Evolutionary conservation across 1,140 invertebrate genomes (phyloP).

Genomic region (Papilio helenus): DNA sequence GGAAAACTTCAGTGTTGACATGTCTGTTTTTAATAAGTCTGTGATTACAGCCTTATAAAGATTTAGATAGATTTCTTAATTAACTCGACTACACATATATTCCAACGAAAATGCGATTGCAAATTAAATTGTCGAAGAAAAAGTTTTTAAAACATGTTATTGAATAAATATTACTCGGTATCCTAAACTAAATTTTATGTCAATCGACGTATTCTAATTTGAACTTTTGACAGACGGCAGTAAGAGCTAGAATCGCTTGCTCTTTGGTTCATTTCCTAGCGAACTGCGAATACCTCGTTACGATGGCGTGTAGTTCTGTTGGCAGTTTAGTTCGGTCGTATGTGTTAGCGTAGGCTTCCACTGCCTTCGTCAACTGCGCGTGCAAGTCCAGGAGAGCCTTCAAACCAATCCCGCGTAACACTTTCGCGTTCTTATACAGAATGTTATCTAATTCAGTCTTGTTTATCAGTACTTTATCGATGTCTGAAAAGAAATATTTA

Average conservation of each 20-base stretch:
- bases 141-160: too few species aligned
- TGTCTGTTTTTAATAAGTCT: too few species aligned
- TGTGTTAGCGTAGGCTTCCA: constrained; percentile 81
- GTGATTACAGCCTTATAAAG: too few species aligned
- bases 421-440: constrained; percentile 83
- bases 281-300: constrained; percentile 68
- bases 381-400: constrained; percentile 85
- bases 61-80: too few species aligned
- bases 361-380: constrained; percentile 83
- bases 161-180: background rate
- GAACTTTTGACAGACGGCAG: constrained; percentile 35
- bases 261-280: constrained; percentile 59
- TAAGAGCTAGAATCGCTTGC: constrained; percentile 10
- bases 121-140: too few species aligned
- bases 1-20: too few species aligned
- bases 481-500: constrained; percentile 61
- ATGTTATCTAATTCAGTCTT: constrained; percentile 84
- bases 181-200: constrained; percentile 22
- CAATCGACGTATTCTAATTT: constrained; percentile 22
- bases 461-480: constrained; percentile 83
- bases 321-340: constrained; percentile 85
- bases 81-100: too few species aligned
- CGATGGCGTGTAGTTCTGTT: constrained; percentile 79
- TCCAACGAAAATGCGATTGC: too few species aligned
- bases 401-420: constrained; percentile 83